Base-by-base conservation (phyloP, 2,888 invertebrate genomes). In the Chloromyia formosa region DNA sequence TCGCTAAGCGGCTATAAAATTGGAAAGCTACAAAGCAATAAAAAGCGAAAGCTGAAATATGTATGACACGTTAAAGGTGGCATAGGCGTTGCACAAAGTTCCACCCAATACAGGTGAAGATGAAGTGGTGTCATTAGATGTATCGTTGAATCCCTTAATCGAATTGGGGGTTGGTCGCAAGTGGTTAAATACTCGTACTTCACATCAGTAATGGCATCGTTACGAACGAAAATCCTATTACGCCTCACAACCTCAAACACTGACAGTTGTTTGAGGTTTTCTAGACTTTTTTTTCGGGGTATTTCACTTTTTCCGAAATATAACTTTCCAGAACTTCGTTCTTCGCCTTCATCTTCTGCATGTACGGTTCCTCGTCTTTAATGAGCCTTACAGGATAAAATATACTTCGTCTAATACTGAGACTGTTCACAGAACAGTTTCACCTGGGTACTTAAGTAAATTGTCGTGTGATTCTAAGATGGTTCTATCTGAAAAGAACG, bases 1-100 rank as follows among this genome's bases (percentile, higher is more conserved):
- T 61, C 61, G 10, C 10, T 61, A 56, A 56, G 22, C 18, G 20
- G 27, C 61, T n/a, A 61, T 61, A 61, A 61, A 61, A 61, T 61
- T 58, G 58, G 22, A 58, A 58, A 16, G 23, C 22, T 58, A 23
- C 9, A 58, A 58, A 22, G 10, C 3, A 22, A 35, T 10, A 18
- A 27, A 18, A 23, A 23, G 12, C 23, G 27, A 35, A 35, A 35
- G 3, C 27, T 35, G 27, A 35, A 35, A 35, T 2, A 35, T 35
- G 27, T 35, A 35, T 35, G 27, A 35, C 27, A 35, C 27, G 27
- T 35, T 35, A 35, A 35, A 35, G 27, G 27, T 35, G 27, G 27
- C 27, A 35, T 35, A 35, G 27, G 27, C 27, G 27, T 35, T 35
- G 27, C 27, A 2, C 27, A 35, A 35, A 35, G 27, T 35, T 35